Evolutionary conservation across 2,113 vertebrate species (phyloP).

Genomic region (Cnemophilus loriae): DNA sequence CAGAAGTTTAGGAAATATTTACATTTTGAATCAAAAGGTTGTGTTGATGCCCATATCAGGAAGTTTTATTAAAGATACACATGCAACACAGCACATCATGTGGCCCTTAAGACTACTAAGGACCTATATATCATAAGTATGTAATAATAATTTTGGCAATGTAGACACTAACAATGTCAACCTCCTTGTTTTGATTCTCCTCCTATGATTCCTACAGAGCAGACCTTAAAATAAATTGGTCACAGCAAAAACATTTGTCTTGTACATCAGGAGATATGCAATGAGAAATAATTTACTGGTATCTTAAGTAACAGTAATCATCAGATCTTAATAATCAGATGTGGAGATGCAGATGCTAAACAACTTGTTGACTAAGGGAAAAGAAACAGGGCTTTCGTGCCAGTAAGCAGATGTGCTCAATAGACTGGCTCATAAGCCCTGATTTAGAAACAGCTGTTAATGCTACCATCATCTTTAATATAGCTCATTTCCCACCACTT

Average conservation of each 20-base stretch:
- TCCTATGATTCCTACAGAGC: conserved; percentile 32
- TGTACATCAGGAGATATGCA: conserved; percentile 35
- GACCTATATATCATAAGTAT: background rate
- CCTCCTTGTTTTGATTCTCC: conserved; percentile 58
- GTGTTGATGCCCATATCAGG: background rate
- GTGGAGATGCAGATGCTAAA: conserved; percentile 75
- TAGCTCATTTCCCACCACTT: conserved; percentile 17
- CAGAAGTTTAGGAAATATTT: background rate
- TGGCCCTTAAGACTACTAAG: background rate
- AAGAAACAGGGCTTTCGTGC: conserved; percentile 68
- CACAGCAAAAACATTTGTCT: conserved; percentile 9
- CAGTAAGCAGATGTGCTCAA: conserved; percentile 74
- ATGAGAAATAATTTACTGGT: conserved; percentile 43
- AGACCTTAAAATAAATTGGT: conserved; percentile 69
- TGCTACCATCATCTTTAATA: conserved; percentile 36
- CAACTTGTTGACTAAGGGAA: conserved; percentile 75
- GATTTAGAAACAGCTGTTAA: conserved; percentile 69
- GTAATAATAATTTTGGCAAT: background rate
- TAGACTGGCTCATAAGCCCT: conserved; percentile 53
- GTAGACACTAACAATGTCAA: background rate
- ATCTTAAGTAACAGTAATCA: conserved; percentile 75
- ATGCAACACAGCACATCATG: background rate
- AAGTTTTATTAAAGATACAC: background rate
- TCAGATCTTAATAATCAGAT: conserved; percentile 82
- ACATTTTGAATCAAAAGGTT: background rate